Conservation (phyloP, 2,888 invertebrate species). For the Odontocerum albicorne region DNA sequence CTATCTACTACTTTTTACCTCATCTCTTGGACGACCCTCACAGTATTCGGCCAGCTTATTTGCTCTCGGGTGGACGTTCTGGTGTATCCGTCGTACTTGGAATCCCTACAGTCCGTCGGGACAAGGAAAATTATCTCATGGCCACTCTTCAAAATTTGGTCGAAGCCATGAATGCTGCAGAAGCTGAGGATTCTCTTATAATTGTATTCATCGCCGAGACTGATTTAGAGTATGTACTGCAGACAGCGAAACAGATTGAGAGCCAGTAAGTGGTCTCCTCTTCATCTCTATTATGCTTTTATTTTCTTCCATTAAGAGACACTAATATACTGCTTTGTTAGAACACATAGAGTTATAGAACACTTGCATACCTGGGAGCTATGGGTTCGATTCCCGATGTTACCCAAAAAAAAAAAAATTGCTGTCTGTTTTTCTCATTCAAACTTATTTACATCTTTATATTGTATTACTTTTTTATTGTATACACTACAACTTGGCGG, state of each 20-base stretch:
- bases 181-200: constrained; percentile 78
- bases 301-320: background rate
- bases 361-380: background rate
- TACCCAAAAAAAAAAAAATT: too few relatives aligned
- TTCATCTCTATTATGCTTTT: background rate
- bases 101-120: constrained; percentile 86
- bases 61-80: constrained; percentile 71
- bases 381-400: too few relatives aligned
- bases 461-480: too few relatives aligned
- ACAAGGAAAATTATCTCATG: constrained; percentile 84
- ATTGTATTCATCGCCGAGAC: constrained; percentile 88
- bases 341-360: background rate
- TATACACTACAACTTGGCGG: too few relatives aligned
- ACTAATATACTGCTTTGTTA: background rate
- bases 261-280: constrained; percentile 61
- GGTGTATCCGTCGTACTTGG: constrained; percentile 85
- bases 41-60: constrained; percentile 76
- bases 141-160: constrained; percentile 84
- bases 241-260: constrained; percentile 76
- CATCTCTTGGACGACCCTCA: constrained; percentile 79
- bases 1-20: constrained; percentile 83
- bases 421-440: too few relatives aligned
- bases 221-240: constrained; percentile 72
- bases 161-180: constrained; percentile 71
- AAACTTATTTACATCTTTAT: too few relatives aligned